Conservation (phyloP, 2,797 vertebrate genomes). For the Mycteria americana region DNA sequence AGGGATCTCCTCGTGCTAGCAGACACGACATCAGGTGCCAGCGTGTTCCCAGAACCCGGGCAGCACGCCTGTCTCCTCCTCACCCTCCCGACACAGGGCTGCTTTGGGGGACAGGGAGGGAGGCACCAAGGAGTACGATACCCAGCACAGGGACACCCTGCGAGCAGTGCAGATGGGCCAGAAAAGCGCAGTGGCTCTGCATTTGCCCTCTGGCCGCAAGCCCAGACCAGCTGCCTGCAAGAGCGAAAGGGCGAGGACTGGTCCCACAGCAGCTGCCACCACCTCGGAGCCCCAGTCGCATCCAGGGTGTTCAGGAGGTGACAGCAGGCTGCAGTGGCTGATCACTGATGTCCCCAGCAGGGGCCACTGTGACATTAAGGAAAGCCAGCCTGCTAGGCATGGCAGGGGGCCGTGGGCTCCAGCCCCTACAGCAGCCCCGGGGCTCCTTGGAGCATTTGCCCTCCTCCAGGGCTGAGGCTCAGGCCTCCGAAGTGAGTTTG, state of each 20-base stretch:
- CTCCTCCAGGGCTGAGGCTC: not conserved
- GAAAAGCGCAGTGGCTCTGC: not conserved
- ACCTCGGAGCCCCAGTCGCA: not conserved
- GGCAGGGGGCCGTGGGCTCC: not conserved
- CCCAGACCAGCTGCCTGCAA: not conserved
- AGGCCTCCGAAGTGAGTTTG: not conserved
- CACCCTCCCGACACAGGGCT: not conserved
- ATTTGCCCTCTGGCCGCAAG: not conserved
- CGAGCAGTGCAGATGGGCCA: not conserved
- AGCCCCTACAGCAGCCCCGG: not conserved
- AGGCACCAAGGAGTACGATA: not conserved
- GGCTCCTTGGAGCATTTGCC: not conserved
- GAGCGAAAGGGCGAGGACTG: not conserved
- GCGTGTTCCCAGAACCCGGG: not conserved
- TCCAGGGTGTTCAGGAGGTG: not conserved
- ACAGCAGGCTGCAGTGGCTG: not conserved
- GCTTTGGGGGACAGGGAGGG: not conserved
- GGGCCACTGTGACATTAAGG: conserved; percentile 46
- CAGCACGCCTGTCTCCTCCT: not conserved
- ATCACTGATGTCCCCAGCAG: conserved; percentile 41
- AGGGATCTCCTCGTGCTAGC: not conserved
- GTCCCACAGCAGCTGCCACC: not conserved
- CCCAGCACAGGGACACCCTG: not conserved
- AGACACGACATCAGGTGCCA: not conserved
- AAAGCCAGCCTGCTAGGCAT: not conserved